Percentiles rank a stretch among this genome's conserved stretches.
These are phyloP conservation scores for Ceratotherium simum DNA, from an alignment of 2,113 vertebrate species.

Conservation along the genomic window DNA sequence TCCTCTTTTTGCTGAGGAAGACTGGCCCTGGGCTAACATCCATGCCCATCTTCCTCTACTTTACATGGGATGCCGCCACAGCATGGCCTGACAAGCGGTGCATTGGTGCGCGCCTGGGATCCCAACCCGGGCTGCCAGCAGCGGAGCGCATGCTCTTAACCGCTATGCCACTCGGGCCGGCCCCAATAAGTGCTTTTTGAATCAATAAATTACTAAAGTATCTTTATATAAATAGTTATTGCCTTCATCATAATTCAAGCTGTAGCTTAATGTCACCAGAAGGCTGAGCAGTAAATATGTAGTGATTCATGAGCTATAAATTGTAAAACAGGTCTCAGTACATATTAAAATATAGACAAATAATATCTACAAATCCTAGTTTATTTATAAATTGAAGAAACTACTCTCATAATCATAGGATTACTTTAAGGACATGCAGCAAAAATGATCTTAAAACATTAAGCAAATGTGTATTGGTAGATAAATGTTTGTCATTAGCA, in stretches of 20 bases:
- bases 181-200: conserved; percentile 28
- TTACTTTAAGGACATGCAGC: background rate
- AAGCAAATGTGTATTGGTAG: background rate
- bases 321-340: background rate
- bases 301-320: conserved; percentile 16
- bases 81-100: too few relatives aligned
- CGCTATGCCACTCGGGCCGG: too few relatives aligned
- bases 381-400: background rate
- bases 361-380: background rate
- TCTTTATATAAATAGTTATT: conserved; percentile 39
- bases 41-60: too few relatives aligned
- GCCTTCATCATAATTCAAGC: conserved; percentile 54
- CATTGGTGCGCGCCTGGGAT: too few relatives aligned
- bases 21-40: too few relatives aligned
- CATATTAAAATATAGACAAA: background rate
- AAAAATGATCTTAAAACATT: background rate
- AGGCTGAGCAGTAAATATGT: conserved; percentile 45
- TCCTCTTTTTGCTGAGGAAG: too few relatives aligned
- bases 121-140: too few relatives aligned
- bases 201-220: conserved; percentile 50
- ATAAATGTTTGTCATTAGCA: background rate
- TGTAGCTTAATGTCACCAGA: conserved; percentile 28
- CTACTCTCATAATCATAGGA: background rate
- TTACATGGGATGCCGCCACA: too few relatives aligned
- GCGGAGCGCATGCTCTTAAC: too few relatives aligned